phyloP scores from a whole-genome alignment of 92 coral and sea anemone species.

The Porites evermanni region DNA sequence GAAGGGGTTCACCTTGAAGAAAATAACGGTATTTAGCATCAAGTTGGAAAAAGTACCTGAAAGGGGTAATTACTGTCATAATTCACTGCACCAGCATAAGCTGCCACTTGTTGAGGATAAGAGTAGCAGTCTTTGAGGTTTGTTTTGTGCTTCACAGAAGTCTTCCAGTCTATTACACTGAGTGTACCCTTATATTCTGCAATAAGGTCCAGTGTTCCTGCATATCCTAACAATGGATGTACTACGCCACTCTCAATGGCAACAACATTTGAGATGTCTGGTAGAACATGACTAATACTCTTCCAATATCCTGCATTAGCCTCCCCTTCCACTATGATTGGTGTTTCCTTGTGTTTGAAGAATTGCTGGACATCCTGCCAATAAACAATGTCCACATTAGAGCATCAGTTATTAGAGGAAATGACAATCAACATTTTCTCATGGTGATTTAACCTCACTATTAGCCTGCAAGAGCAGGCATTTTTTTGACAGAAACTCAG shows the following conservation, averaged over 20 bases:
- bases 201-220: constrained; percentile 90
- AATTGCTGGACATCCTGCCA: constrained; percentile 60
- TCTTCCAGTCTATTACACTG: constrained; percentile 94
- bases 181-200: constrained; percentile 79
- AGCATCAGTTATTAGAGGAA: too few relatives aligned
- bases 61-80: constrained; percentile 89
- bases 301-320: constrained; percentile 73
- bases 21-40: too few relatives aligned
- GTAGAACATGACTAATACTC: constrained; percentile 76
- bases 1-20: too few relatives aligned
- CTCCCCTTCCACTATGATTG: constrained; percentile 7
- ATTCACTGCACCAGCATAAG: constrained; percentile 96
- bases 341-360: constrained; percentile 35
- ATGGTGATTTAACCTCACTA: too few relatives aligned
- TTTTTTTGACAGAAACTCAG: too few relatives aligned
- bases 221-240: constrained; percentile 83
- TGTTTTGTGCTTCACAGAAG: constrained; percentile 78
- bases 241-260: constrained; percentile 91
- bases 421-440: too few relatives aligned
- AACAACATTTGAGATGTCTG: constrained; percentile 70
- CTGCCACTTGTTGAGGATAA: constrained; percentile 90
- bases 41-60: constrained; percentile 65
- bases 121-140: constrained; percentile 87
- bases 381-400: not conserved
- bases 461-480: too few relatives aligned